phyloP scores from a whole-genome alignment of 2,113 vertebrate genomes.

The Scomber japonicus region DNA sequence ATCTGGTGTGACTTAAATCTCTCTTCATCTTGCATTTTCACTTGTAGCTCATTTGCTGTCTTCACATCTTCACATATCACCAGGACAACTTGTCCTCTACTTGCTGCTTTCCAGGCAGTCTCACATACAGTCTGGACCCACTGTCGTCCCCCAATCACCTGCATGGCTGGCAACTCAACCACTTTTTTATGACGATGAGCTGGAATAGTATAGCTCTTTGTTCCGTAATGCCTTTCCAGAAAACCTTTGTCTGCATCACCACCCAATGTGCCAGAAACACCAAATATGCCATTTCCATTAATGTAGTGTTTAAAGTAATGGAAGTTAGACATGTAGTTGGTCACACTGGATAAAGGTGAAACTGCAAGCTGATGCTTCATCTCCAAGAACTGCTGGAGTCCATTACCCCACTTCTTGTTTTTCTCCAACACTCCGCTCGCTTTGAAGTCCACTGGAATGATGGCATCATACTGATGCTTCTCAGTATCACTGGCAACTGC shows the following conservation, averaged over 20 bases:
- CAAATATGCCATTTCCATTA: not conserved
- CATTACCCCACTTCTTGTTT: not conserved
- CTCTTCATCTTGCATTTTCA: not conserved
- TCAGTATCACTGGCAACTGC: not conserved
- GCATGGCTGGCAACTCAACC: not conserved
- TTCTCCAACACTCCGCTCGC: not conserved
- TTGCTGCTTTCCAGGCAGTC: not conserved
- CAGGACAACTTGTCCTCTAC: not conserved
- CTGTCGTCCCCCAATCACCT: not conserved
- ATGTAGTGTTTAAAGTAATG: not conserved
- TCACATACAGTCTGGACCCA: not conserved
- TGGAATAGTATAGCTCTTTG: not conserved
- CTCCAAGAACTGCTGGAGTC: not conserved
- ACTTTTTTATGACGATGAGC: not conserved
- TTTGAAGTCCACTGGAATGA: not conserved
- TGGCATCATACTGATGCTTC: not conserved
- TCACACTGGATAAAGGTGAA: not conserved
- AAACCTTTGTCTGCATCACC: not conserved
- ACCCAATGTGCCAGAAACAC: not conserved
- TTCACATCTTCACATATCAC: not conserved
- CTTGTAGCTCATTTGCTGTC: not conserved
- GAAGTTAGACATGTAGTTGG: not conserved
- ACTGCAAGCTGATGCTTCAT: not conserved
- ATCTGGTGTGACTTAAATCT: not conserved
- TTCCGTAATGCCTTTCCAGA: not conserved